These are phyloP conservation scores for Agelas oroides DNA, from an alignment of 37 sponge, comb jelly and placozoan species.

Conservation along the genomic window DNA sequence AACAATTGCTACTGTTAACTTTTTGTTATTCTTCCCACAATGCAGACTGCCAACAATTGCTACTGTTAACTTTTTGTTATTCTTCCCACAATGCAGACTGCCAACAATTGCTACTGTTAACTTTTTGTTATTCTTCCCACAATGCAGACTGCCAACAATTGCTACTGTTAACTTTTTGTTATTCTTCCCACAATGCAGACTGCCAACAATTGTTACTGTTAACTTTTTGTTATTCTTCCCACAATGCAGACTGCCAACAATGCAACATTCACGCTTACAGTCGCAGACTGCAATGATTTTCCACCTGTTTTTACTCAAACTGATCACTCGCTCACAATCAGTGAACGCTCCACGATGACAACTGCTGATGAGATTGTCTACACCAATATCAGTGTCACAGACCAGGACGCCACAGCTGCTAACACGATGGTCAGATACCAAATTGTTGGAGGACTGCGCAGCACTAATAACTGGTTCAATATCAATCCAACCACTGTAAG, in stretches of 20 bases:
- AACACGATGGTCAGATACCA: background rate
- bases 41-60: too few species aligned
- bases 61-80: too few species aligned
- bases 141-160: too few species aligned
- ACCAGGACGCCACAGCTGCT: constrained; percentile 25
- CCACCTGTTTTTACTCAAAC: constrained; percentile 39
- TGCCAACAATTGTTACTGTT: too few species aligned
- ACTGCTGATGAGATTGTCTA: constrained; percentile 19
- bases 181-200: background rate
- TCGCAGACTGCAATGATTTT: constrained; percentile 61
- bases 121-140: too few species aligned
- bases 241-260: constrained; percentile 14
- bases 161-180: too few species aligned
- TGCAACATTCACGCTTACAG: constrained; percentile 19
- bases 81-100: too few species aligned
- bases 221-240: too few species aligned
- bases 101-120: too few species aligned
- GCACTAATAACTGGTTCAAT: constrained; percentile 33
- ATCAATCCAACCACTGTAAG: constrained; percentile 43
- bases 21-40: too few species aligned
- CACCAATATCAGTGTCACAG: constrained; percentile 11
- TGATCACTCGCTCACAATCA: background rate
- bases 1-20: too few species aligned
- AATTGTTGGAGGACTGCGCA: background rate
- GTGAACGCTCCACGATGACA: constrained; percentile 12